Base-by-base conservation (phyloP, 2,888 invertebrate species). In the Diloba caeruleocephala region DNA sequence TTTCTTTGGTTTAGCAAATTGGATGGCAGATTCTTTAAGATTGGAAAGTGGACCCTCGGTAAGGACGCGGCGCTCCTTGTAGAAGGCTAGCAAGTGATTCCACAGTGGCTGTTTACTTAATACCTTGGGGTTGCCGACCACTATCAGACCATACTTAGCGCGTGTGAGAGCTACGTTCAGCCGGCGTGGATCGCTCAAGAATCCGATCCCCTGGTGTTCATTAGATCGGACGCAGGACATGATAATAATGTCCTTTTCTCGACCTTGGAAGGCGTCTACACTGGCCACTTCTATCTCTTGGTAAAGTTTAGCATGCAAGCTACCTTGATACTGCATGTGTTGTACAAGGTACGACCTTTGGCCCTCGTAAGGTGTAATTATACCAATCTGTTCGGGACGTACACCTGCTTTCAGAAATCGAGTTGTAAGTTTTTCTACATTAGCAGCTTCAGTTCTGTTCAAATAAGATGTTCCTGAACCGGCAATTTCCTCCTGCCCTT, bases 271-370 rank as follows among this genome's bases (percentile, higher is more conserved):
- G 0, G 99, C 99, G 88, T 99, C 99, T 2, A 99, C 99, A 89
- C 99, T 99, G 6, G 99, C 99, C 0, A 99, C 99, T 91, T 99
- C 99, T 46, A 99, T 98, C 84, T 99, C 99, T 91, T 99, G 97
- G 85, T 99, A 99, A 0, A 99, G 93, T 82, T 99, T 99, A 26
- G 98, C 97, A 84, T 99, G 99, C 46, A 99, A 93, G 8, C 98
- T 97, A 8, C 99, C 99, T 84, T 99, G 99, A 84, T 98, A 98
- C 88, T 99, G 99, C 99, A 99, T 99, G 85, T 99, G 98, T 83
- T 99, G 99, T 0, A 98, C 99, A 59, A 99, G 94, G 84, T 99
- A 99, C 0, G 99, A 99, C 8, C 99, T 94, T 86, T 99, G 99
- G 0, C 99, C 99, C 87, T 99, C 99, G 79, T 99, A 99, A 0